Percentiles rank a stretch among this genome's conserved stretches.
phyloP scores from a whole-genome alignment of 2,113 vertebrate genomes.

The Ciconia maguari region DNA sequence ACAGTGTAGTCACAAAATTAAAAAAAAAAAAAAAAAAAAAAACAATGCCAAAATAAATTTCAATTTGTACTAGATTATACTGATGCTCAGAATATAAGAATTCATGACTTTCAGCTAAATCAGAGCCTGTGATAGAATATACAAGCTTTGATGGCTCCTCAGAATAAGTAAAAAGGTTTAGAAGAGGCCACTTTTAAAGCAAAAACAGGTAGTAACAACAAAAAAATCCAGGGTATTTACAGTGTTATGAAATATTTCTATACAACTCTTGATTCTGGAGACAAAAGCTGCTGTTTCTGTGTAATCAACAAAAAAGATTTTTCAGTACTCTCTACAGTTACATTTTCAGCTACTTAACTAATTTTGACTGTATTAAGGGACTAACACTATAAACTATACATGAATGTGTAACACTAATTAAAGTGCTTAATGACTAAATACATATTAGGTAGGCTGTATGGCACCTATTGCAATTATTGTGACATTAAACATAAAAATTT shows the following conservation, averaged over 20 bases:
- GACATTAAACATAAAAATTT: not conserved
- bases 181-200: not conserved
- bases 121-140: not conserved
- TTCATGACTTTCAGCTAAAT: not conserved
- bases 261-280: not conserved
- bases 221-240: not conserved
- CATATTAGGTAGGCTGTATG: not conserved
- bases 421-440: not conserved
- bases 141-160: not conserved
- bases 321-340: not conserved
- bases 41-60: not conserved
- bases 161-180: not conserved
- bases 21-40: not conserved
- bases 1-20: not conserved
- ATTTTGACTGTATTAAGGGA: not conserved
- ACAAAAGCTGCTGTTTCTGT: not conserved
- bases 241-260: not conserved
- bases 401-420: not conserved
- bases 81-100: not conserved
- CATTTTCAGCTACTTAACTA: not conserved
- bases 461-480: not conserved
- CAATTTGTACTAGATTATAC: not conserved
- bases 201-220: not conserved
- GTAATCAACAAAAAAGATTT: not conserved
- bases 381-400: not conserved